Base-by-base conservation (phyloP, 2,113 vertebrate species). In the Xiphorhynchus elegans region DNA sequence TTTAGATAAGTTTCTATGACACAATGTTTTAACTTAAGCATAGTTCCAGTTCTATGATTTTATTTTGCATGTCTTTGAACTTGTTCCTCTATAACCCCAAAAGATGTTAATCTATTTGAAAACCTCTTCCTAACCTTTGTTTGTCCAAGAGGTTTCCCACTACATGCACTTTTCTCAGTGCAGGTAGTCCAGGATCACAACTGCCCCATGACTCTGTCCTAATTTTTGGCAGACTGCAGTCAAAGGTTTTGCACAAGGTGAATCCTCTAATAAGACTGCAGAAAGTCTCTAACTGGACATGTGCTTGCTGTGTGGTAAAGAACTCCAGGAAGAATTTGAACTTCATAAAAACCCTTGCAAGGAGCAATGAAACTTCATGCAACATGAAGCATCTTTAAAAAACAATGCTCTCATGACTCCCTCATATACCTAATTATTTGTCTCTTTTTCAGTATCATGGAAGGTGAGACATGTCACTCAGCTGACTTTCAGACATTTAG, bases 1-100 rank as follows among this genome's bases (percentile, higher is more conserved):
- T 97, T 94, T 60, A 93, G 83, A 63, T 63, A 90, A 91, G 46
- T 83, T 94, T 94, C 85, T 81, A 76, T 73, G 42, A 91, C 88
- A 90, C 49, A 56, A 53, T 79, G 73, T 87, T 93, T 93, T 87
- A 78, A 90, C 87, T 94, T 82, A 96, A 94, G 86, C 50, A 79
- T 6, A 77, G 76, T 79, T 94, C 63, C 46, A 50, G 37, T 80
- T 67, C 81, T 47, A 84, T 0, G 0, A 58, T 87, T 94, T 93
- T 92, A 85, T 92, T 91, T 50, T 70, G 47, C 50, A 26, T 67
- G 55, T 84, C 81, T 79, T 52, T 87, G 24, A 94, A 92, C 63
- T 72, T 68, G 78, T 64, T 88, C 35, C 74, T 84, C 72, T 59
- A 44, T 55, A 95, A 91, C 52, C 56, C 56, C 1, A 2, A 21